Conservation (phyloP, 1,140 invertebrate genomes). For the Leptopilina clavipes region DNA sequence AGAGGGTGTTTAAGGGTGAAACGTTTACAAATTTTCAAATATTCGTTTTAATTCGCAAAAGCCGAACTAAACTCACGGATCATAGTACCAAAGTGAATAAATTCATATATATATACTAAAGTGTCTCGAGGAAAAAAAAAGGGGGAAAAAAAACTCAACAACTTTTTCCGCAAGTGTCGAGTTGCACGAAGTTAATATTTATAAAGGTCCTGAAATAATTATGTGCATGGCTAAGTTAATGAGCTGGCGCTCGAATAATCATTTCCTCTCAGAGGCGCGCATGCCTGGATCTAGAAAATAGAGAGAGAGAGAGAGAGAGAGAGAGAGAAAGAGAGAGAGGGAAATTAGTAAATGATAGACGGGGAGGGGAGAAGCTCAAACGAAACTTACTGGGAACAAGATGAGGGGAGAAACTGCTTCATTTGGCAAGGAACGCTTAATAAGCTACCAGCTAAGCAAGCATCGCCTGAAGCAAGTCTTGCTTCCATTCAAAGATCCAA, state of each 20-base stretch:
- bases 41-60: not conserved
- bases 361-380: not conserved
- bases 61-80: not conserved
- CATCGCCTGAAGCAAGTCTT: conserved; percentile 5
- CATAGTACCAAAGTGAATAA: not conserved
- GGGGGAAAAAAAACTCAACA: conserved; percentile 14
- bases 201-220: conserved; percentile 53
- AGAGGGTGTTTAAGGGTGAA: not conserved
- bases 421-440: conserved; percentile 29
- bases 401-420: conserved; percentile 15
- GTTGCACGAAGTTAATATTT: conserved; percentile 52
- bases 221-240: conserved; percentile 47
- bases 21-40: conserved; percentile 14
- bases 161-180: conserved; percentile 17
- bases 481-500: conserved; percentile 22
- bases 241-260: conserved; percentile 52
- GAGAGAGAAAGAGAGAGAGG: not conserved
- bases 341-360: not conserved
- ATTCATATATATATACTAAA: not conserved
- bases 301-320: not conserved
- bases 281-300: not conserved
- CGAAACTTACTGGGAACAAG: conserved; percentile 27
- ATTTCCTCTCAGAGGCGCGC: conserved; percentile 40
- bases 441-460: conserved; percentile 19
- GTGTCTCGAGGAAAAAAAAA: not conserved